Conservation (phyloP, 2,797 vertebrate species). For the Natrix natrix region DNA sequence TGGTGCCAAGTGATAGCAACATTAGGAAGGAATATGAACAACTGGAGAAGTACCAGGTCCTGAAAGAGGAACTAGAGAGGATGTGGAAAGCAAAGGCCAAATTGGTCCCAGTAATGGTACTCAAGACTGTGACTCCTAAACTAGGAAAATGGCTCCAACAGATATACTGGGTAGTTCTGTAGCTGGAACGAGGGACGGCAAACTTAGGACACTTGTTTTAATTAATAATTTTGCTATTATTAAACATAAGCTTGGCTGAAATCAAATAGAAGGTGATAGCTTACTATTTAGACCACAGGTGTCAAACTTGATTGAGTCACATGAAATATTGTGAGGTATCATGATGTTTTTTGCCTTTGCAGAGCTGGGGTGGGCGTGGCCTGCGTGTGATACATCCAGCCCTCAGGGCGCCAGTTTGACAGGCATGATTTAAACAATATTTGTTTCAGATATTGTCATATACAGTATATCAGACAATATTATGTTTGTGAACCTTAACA, state of each 20-base stretch:
- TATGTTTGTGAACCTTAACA: neutral
- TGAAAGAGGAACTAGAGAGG: neutral
- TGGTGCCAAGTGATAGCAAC: neutral
- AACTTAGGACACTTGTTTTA: neutral
- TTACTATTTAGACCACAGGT: neutral
- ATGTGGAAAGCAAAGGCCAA: neutral
- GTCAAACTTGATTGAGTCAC: too few species aligned
- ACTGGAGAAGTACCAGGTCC: neutral
- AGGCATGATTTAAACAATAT: neutral
- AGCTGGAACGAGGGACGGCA: neutral
- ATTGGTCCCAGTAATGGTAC: neutral
- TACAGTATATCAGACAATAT: neutral
- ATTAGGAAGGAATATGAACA: neutral
- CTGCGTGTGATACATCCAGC: too few species aligned
- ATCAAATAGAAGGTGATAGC: neutral
- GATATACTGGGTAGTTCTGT: neutral
- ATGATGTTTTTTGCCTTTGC: too few species aligned
- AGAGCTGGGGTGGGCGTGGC: too few species aligned
- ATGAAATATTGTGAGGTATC: too few species aligned
- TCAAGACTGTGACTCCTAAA: neutral
- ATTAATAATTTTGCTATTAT: neutral
- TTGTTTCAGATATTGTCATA: neutral
- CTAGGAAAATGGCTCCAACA: neutral
- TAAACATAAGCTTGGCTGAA: neutral
- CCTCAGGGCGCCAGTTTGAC: too few species aligned